Conservation (phyloP, 2,113 vertebrate genomes). For the Osmerus mordax region DNA sequence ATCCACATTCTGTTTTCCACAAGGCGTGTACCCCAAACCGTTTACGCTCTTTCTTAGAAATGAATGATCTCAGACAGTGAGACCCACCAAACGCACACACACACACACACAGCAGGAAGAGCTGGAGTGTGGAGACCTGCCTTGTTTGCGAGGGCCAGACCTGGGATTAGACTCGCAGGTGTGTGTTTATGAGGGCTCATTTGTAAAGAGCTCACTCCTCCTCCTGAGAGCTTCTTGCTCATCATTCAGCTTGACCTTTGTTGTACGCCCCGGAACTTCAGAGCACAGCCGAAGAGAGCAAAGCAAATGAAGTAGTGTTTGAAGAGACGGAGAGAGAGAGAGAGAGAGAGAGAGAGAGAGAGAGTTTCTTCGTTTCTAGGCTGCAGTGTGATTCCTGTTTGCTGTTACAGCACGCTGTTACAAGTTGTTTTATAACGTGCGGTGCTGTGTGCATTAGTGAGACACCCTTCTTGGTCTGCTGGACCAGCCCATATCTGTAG, state of each 20-base stretch:
- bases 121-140: not conserved
- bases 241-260: slow-evolving; percentile 16
- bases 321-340: not conserved
- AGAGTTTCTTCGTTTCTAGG: too few species aligned
- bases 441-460: too few species aligned
- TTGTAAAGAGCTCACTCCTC: slow-evolving; percentile 12
- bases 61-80: not conserved
- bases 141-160: not conserved
- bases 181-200: slow-evolving; percentile 3
- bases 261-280: not conserved
- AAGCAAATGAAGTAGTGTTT: not conserved
- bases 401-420: too few species aligned
- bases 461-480: too few species aligned
- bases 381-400: too few species aligned
- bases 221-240: not conserved
- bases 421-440: too few species aligned
- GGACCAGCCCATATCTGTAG: too few species aligned
- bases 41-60: not conserved
- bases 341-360: not conserved
- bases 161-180: not conserved
- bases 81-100: not conserved
- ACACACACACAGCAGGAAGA: not conserved
- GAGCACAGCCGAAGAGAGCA: slow-evolving; percentile 1
- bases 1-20: too few species aligned
- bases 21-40: too few species aligned